Percentiles rank a stretch among this genome's conserved stretches.
Conservation (phyloP, 2,113 vertebrate genomes). For the Podarcis raffonei region DNA sequence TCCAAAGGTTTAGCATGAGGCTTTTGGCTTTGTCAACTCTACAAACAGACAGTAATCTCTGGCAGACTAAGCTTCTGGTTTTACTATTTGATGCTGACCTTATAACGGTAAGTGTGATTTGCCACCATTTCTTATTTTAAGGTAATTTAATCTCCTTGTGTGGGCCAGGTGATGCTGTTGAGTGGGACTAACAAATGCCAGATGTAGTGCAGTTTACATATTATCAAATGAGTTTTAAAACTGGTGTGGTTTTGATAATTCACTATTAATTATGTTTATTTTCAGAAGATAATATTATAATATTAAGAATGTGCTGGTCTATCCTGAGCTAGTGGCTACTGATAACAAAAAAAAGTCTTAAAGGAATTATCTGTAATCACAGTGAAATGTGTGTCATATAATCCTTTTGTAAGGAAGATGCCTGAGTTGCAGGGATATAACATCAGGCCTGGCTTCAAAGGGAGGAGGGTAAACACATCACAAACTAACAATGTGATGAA, state of each 20-base stretch:
- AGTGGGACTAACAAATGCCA: not conserved
- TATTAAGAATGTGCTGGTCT: not conserved
- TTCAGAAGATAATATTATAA: slow-evolving; percentile 12
- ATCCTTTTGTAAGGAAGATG: slow-evolving; percentile 20
- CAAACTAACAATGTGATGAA: slow-evolving; percentile 29
- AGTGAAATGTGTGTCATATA: slow-evolving; percentile 16
- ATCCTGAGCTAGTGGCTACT: slow-evolving; percentile 27
- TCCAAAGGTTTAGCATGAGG: slow-evolving; percentile 37
- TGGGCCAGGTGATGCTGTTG: not conserved
- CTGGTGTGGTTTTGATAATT: not conserved
- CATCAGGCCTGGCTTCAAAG: slow-evolving; percentile 32
- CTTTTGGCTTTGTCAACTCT: slow-evolving; percentile 32
- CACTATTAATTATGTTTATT: not conserved
- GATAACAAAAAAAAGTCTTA: slow-evolving; percentile 16
- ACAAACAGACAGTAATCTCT: slow-evolving; percentile 37
- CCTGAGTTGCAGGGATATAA: slow-evolving; percentile 1
- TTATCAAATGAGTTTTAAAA: not conserved
- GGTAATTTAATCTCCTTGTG: slow-evolving; percentile 18
- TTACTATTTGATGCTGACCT: slow-evolving; percentile 23
- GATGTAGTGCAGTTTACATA: not conserved
- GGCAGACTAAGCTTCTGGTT: slow-evolving; percentile 28
- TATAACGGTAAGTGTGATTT: slow-evolving; percentile 27
- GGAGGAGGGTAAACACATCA: not conserved
- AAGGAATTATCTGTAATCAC: slow-evolving; percentile 21
- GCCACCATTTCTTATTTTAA: slow-evolving; percentile 19